These are phyloP conservation scores for Urocyon cinereoargenteus DNA, from an alignment of 2,797 vertebrate species.

Conservation along the genomic window DNA sequence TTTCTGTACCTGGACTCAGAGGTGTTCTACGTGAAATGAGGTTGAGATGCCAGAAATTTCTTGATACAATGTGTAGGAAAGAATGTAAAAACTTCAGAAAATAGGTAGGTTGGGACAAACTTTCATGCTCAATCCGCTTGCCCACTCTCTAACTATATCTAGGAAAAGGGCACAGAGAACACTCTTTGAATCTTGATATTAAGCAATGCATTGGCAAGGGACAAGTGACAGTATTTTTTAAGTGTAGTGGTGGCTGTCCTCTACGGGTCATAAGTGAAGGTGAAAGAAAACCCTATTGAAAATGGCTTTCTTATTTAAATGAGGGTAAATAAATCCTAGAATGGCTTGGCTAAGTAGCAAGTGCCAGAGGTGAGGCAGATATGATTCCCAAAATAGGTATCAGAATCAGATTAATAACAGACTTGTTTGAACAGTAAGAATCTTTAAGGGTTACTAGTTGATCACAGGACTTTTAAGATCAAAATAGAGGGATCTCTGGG, in stretches of 20 bases:
- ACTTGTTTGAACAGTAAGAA: neutral
- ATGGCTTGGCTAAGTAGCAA: neutral
- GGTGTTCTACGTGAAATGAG: neutral
- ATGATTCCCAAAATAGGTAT: neutral
- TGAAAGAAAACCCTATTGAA: neutral
- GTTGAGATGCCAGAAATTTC: neutral
- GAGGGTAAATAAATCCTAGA: neutral
- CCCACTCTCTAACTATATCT: neutral
- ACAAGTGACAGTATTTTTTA: neutral
- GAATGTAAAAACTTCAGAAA: neutral
- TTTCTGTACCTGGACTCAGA: neutral
- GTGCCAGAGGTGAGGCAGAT: neutral
- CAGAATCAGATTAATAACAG: neutral
- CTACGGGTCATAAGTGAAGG: neutral
- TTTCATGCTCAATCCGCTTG: neutral
- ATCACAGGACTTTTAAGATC: neutral
- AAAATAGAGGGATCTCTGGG: neutral
- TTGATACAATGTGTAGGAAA: neutral
- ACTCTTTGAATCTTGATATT: neutral
- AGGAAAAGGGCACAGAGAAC: neutral
- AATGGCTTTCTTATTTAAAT: neutral
- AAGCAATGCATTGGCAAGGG: neutral
- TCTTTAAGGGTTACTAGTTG: neutral
- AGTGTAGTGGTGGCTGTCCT: neutral
- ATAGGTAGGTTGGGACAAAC: neutral